phyloP scores from a whole-genome alignment of 2,888 invertebrate genomes.

The Agrilus mali region DNA sequence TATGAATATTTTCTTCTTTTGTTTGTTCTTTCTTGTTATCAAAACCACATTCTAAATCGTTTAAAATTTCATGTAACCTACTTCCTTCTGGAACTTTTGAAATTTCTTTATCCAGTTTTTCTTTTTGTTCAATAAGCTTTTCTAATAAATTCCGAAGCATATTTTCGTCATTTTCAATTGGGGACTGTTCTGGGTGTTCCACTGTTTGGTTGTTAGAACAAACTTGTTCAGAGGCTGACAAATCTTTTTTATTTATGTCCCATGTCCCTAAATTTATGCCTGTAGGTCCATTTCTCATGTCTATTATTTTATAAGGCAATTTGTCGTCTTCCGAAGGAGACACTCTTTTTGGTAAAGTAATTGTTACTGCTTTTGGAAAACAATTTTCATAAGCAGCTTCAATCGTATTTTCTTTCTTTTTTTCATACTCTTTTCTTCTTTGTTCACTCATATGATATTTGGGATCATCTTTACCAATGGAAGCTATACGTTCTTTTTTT shows the following conservation, averaged over 20 bases:
- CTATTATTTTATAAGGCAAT: slow-evolving; percentile 11
- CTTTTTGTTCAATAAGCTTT: slow-evolving; percentile 28
- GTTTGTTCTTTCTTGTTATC: slow-evolving; percentile 2
- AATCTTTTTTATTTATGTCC: slow-evolving; percentile 8
- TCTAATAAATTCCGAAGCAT: slow-evolving; percentile 25
- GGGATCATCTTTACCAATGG: slow-evolving; percentile 25
- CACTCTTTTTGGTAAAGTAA: slow-evolving; percentile 21
- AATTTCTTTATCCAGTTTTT: slow-evolving; percentile 28
- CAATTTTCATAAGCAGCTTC: slow-evolving; percentile 38
- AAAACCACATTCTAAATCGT: slow-evolving; percentile 11
- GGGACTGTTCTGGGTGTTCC: not conserved
- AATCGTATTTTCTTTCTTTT: slow-evolving; percentile 37
- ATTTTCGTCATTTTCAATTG: slow-evolving; percentile 12
- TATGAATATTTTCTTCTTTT: not conserved
- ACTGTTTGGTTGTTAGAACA: not conserved
- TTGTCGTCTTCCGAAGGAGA: slow-evolving; percentile 4
- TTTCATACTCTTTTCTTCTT: slow-evolving; percentile 32
- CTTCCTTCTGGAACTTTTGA: slow-evolving; percentile 23
- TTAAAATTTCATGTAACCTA: slow-evolving; percentile 17
- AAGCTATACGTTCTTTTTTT: slow-evolving; percentile 28
- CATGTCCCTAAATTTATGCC: slow-evolving; percentile 14
- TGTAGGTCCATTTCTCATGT: slow-evolving; percentile 8
- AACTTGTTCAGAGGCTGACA: not conserved
- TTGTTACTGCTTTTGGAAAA: slow-evolving; percentile 22
- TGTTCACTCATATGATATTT: slow-evolving; percentile 33